Base-by-base conservation (phyloP, 1,140 invertebrate species). In the Habropoda laboriosa region DNA sequence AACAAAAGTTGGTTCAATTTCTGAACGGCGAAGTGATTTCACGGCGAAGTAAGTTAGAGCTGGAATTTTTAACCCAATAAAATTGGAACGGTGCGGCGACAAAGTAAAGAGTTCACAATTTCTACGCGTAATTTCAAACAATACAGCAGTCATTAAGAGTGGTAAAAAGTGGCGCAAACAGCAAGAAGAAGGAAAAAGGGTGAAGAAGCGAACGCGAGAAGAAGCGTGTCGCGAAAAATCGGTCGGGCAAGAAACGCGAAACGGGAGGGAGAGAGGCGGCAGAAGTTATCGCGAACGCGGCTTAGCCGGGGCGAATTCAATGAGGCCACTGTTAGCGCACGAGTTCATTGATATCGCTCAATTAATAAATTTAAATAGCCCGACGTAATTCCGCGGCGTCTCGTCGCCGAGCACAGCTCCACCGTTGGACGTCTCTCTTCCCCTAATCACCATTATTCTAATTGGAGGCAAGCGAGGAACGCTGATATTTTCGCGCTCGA, bases 281-380 rank as follows among this genome's bases (percentile, higher is more conserved):
- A 13, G 64, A 8, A 88, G 85, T 90, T 86, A 88, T 57, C 78
- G 76, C 82, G 64, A 75, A 85, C 64, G 53, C 80, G 79, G 71
- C 79, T 68, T 84, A 83, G 83, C 75, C 58, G 67, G 78, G 66
- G 87, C 53, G 85, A 88, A 91, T 91, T 92, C 90, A 92, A 92
- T 92, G 90, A 90, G 86, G 83, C 81, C 88, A 89, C 90, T 92
- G 91, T 92, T 91, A 80, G 83, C 86, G 82, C 87, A 86, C 85
- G 87, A 89, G 91, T 92, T 92, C 91, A 92, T 91, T 92, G 90
- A 92, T 92, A 92, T 92, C 85, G 86, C 89, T 90, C 90, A 89
- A 92, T 91, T 91, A 90, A 90, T 92, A 89, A 89, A 92, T 92
- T 91, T 88, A 92, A 92, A 92, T 91, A 91, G 86, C 85, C 89